phyloP scores from a whole-genome alignment of 2,888 invertebrate species.

The Magallana nippona region DNA sequence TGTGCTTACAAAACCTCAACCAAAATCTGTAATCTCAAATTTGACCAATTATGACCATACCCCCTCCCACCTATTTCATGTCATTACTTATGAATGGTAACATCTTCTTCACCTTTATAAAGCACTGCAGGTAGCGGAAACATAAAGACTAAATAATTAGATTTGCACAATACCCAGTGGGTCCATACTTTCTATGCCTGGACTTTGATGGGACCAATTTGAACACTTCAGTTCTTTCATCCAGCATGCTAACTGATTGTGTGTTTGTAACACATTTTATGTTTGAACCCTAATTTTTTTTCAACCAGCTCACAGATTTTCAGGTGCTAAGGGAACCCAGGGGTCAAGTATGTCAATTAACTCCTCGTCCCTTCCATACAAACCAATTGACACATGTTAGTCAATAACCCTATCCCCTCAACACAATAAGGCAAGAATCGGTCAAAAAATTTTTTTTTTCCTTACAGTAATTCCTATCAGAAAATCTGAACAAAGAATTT shows the following conservation, averaged over 20 bases:
- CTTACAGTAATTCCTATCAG: no score
- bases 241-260: background rate
- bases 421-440: no score
- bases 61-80: conserved; percentile 19
- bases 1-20: background rate
- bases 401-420: background rate
- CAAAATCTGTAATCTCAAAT: background rate
- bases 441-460: no score
- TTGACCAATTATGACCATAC: background rate
- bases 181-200: background rate
- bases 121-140: conserved; percentile 1
- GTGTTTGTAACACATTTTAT: conserved; percentile 12
- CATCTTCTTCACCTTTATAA: background rate
- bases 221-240: background rate
- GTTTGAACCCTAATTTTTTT: no score
- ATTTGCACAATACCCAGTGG: conserved; percentile 6
- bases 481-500: no score
- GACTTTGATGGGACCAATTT: background rate
- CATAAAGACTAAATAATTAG: conserved; percentile 23
- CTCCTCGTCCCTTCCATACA: background rate
- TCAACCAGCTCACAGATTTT: background rate
- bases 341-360: background rate
- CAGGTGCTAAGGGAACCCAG: conserved; percentile 3
- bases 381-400: background rate
- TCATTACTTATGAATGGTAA: conserved; percentile 21